These are phyloP conservation scores for Crocuta crocuta DNA, from an alignment of 2,113 vertebrate species.

Conservation along the genomic window DNA sequence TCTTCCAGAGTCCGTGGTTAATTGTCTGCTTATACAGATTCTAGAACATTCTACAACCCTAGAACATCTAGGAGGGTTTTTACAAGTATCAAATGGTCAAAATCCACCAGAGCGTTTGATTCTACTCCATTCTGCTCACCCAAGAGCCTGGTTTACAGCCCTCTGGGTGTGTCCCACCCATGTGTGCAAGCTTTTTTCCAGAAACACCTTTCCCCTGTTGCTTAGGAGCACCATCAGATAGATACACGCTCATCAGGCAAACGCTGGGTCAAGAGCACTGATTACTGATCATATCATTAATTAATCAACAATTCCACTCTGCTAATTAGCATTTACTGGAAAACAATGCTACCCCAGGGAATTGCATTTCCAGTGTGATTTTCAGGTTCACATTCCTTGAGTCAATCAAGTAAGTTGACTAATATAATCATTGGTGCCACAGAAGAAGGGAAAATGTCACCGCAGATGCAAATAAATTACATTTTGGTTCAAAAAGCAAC, in stretches of 20 bases:
- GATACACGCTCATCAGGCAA: background rate
- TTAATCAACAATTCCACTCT: background rate
- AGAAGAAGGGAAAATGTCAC: background rate
- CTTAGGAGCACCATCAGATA: background rate
- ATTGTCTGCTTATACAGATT: background rate
- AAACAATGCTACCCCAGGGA: background rate
- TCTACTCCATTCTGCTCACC: background rate
- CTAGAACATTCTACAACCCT: background rate
- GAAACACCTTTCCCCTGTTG: background rate
- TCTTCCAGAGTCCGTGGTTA: background rate
- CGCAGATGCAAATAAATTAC: background rate
- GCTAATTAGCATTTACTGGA: background rate
- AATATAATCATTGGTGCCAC: background rate
- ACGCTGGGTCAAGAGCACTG: background rate
- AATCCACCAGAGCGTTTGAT: background rate
- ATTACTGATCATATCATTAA: background rate
- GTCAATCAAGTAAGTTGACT: background rate
- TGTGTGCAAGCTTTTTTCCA: background rate
- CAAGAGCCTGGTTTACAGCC: background rate
- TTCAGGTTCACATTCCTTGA: background rate
- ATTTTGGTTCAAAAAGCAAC: background rate
- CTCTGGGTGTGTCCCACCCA: background rate
- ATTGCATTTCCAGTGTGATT: background rate
- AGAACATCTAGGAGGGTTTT: background rate
- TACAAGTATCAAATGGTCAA: background rate